Percentiles rank a stretch among this genome's conserved stretches.
These are phyloP conservation scores for Sakesphorus luctuosus DNA, from an alignment of 2,113 vertebrate genomes.

Conservation along the genomic window DNA sequence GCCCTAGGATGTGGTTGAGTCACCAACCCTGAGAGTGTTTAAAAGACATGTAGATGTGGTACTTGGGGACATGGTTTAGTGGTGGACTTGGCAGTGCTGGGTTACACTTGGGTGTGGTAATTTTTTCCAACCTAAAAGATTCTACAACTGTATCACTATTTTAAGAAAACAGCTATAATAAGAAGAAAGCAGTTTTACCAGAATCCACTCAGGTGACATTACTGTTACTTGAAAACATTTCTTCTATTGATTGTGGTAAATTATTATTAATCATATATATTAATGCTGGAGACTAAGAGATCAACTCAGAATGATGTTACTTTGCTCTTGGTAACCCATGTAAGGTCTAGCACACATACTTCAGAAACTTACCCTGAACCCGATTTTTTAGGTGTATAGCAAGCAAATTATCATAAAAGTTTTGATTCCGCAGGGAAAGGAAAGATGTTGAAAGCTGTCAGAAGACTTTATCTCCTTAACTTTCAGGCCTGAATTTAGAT, in stretches of 20 bases:
- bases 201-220: background rate
- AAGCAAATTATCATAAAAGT: background rate
- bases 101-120: background rate
- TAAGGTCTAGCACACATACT: background rate
- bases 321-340: background rate
- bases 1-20: background rate
- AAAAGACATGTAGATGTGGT: background rate
- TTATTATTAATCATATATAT: background rate
- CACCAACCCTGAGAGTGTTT: background rate
- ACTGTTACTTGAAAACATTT: slow-evolving; percentile 34
- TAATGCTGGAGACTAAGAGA: background rate
- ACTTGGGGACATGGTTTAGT: background rate
- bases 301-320: background rate
- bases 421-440: background rate
- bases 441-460: background rate
- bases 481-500: background rate
- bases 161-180: background rate
- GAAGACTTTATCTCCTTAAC: background rate
- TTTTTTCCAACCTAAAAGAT: background rate
- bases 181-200: background rate
- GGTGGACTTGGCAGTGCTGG: background rate
- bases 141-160: background rate
- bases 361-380: background rate
- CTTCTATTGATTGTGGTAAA: background rate
- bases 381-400: background rate